Conservation (phyloP, 2,888 invertebrate species). For the Entomobrya proxima region DNA sequence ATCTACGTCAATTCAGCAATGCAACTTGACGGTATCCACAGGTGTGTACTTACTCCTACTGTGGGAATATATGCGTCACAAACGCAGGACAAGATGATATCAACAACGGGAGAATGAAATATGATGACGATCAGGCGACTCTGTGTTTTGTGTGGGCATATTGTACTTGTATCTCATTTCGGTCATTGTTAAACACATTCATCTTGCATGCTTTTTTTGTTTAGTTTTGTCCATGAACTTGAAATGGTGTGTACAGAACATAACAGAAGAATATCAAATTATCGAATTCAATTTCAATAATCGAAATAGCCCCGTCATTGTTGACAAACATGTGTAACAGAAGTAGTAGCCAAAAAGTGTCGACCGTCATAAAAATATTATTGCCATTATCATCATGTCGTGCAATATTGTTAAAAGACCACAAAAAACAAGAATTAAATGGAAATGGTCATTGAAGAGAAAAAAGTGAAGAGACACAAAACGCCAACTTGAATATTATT, state of each 20-base stretch:
- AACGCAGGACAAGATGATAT: neutral
- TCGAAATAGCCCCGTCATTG: constrained; percentile 32
- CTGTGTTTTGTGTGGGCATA: constrained; percentile 39
- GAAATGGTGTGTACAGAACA: neutral
- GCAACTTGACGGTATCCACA: neutral
- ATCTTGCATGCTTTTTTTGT: neutral
- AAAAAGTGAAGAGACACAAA: neutral
- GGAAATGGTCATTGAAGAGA: constrained; percentile 11
- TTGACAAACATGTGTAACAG: constrained; percentile 27
- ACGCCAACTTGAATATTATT: neutral
- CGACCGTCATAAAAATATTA: constrained; percentile 15
- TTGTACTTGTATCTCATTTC: constrained; percentile 24
- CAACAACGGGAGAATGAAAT: constrained; percentile 32
- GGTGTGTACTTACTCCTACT: constrained; percentile 21
- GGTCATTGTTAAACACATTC: constrained; percentile 48
- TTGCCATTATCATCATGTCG: constrained; percentile 8
- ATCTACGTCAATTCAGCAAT: constrained; percentile 13
- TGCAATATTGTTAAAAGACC: constrained; percentile 12
- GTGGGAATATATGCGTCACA: neutral
- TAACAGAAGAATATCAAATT: neutral
- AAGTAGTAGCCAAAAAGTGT: constrained; percentile 28
- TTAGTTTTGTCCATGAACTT: constrained; percentile 52
- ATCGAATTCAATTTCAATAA: constrained; percentile 43
- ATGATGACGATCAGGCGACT: constrained; percentile 22
- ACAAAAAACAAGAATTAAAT: neutral